Evolutionary conservation across 2,888 invertebrate species (phyloP), one percentile per base, ranked within the genome.

Genomic region (Suillia variegata): DNA sequence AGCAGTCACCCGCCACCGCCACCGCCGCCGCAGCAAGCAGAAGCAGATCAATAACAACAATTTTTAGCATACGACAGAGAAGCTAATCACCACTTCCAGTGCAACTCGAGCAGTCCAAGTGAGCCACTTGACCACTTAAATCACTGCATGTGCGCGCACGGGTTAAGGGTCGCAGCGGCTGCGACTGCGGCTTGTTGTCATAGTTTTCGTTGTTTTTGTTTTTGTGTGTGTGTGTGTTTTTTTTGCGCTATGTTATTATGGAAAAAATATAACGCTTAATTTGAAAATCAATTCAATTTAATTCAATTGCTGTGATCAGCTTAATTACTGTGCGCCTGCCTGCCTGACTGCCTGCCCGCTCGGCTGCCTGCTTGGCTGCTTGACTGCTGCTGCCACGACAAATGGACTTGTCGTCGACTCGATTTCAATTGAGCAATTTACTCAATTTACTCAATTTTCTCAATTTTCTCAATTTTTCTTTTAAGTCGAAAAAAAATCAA

Each of bases 321-420:
- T 74, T 77, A 74, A 74, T 74, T 75, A 75, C 70, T 69, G 64
- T 77, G 77, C 77, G 77, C 77, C 76, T 64, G 45, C 18, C 5
- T 13, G 38, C 38, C n/a, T 45, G 4, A n/a, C 3, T 38, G n/a
- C 13, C 31, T 5, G 38, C 38, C 47, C 54, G 54, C 33, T 18
- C 54, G 45, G 26, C 47, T 31, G 54, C 42, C 38, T 54, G 17
- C 38, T 54, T 53, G 17, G 5, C 31, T 31, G 31, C 31, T 5
- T n/a, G n/a, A n/a, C n/a, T n/a, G n/a, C n/a, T n/a, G n/a, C n/a
- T n/a, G n/a, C n/a, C n/a, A n/a, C n/a, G n/a, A n/a, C n/a, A n/a
- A n/a, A n/a, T n/a, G n/a, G n/a, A n/a, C n/a, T n/a, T n/a, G n/a
- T n/a, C n/a, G n/a, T n/a, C n/a, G n/a, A n/a, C n/a, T n/a, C n/a